Evolutionary conservation across 64 coral and sea anemone species (phyloP), one percentile per base, ranked within the genome.

Genomic region (Porites australiensis): DNA sequence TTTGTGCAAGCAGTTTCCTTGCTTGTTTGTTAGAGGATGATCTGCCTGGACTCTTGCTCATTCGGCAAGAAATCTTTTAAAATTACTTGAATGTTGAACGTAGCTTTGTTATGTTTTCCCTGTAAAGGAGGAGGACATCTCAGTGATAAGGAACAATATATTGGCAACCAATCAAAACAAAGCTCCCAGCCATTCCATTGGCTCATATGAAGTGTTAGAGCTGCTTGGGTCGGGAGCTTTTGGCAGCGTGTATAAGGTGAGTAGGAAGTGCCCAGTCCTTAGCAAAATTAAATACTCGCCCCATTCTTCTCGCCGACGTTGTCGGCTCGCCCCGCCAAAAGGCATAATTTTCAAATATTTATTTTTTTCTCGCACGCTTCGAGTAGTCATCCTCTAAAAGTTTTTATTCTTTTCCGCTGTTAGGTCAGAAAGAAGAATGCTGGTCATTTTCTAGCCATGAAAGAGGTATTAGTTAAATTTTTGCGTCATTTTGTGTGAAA

Each of bases 231-330:
- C 97, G 49, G 97, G 97, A 64, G 97, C 97, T 2, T 98, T 98
- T 91, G 97, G 97, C 2, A 98, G 97, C 45, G 97, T 98, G 13
- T 98, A 86, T 68, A 98, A 98, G 88, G 96, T 98, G 19, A 18
- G 77, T 88, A 37, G 49, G 53, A 5, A 55, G 53, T 55, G 5
- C 10, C 10, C 53, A 55, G 10, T 55, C 53, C 53, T 7, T 7
- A 55, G 0, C 53, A 5, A 55, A 55, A 55, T 0, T 55, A 55
- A 55, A 7, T 55, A 55, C 53, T 55, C 53, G 5, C 5, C 5
- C 53, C 53, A 0, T 7, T 55, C 53, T 37, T 37, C 27, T 37
- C 27, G 27, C 27, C 27, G 27, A 37, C 27, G 27, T 37, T 37
- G 27, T 37, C 27, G 27, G 27, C 27, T 37, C 27, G 27, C 27